These are phyloP conservation scores for Leucophenga maculata DNA, from an alignment of 2,888 invertebrate genomes.

Conservation along the genomic window DNA sequence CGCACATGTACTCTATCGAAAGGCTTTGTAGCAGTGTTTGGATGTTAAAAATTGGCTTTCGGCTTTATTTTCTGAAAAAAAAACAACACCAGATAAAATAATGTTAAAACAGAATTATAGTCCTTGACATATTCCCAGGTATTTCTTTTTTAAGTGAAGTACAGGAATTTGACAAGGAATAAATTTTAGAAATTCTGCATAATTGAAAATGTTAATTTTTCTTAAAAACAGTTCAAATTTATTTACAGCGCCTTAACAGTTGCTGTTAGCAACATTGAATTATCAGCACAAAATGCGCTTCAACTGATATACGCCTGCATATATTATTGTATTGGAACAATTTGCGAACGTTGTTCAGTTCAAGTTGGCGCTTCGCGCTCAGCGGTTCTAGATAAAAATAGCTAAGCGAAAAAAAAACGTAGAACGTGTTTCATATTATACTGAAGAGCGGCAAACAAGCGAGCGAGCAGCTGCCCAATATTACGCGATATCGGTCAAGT, in stretches of 20 bases:
- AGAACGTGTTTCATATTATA: not conserved
- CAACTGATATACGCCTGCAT: not conserved
- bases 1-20: not conserved
- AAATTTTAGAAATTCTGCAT: too few relatives aligned
- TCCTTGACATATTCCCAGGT: too few relatives aligned
- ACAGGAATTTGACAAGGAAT: too few relatives aligned
- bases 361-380: slow-evolving; percentile 55
- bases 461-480: slow-evolving; percentile 33
- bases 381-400: slow-evolving; percentile 25
- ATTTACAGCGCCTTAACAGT: too few relatives aligned
- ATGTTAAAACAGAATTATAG: too few relatives aligned
- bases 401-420: not conserved
- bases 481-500: slow-evolving; percentile 59
- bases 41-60: too few relatives aligned
- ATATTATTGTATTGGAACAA: not conserved
- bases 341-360: slow-evolving; percentile 42
- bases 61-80: too few relatives aligned
- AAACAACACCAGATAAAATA: too few relatives aligned
- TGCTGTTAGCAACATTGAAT: not conserved
- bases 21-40: not conserved
- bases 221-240: too few relatives aligned
- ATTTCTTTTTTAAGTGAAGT: too few relatives aligned
- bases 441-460: not conserved
- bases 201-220: too few relatives aligned
- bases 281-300: not conserved